A percentile compares a stretch with the other conserved stretches of the same genome.
Evolutionary conservation across 2,797 vertebrate genomes (phyloP).

Genomic region (Chanos chanos): DNA sequence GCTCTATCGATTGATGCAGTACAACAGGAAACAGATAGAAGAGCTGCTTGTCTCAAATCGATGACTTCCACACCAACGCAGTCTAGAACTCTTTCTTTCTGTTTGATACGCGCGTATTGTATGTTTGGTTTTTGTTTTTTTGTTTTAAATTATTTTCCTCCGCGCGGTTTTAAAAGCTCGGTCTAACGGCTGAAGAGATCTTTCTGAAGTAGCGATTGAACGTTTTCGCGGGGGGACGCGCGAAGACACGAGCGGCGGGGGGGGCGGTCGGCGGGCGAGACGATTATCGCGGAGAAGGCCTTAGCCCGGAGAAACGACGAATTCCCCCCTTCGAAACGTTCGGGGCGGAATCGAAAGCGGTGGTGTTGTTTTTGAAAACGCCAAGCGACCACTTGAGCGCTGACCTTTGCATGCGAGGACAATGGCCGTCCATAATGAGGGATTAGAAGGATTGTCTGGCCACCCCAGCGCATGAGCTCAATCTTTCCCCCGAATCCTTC

Average conservation of each 20-base stretch:
- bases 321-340: too few relatives aligned
- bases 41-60: background rate
- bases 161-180: too few relatives aligned
- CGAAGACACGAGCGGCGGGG: background rate
- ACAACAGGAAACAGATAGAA: background rate
- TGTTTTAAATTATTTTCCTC: too few relatives aligned
- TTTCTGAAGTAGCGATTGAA: too few relatives aligned
- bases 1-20: background rate
- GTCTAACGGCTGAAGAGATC: too few relatives aligned
- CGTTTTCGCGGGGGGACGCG: background rate
- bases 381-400: constrained; percentile 29
- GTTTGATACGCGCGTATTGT: background rate
- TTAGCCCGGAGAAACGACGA: too few relatives aligned
- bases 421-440: constrained; percentile 31
- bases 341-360: constrained; percentile 8
- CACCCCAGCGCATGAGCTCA: constrained; percentile 11
- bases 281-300: too few relatives aligned
- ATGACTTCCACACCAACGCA: background rate
- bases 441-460: constrained; percentile 35
- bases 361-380: constrained; percentile 26
- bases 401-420: constrained; percentile 25
- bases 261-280: background rate
- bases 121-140: too few relatives aligned
- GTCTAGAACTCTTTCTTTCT: too few relatives aligned
- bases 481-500: background rate